Conservation (phyloP, 2,797 vertebrate species). For the Trachops cirrhosus region DNA sequence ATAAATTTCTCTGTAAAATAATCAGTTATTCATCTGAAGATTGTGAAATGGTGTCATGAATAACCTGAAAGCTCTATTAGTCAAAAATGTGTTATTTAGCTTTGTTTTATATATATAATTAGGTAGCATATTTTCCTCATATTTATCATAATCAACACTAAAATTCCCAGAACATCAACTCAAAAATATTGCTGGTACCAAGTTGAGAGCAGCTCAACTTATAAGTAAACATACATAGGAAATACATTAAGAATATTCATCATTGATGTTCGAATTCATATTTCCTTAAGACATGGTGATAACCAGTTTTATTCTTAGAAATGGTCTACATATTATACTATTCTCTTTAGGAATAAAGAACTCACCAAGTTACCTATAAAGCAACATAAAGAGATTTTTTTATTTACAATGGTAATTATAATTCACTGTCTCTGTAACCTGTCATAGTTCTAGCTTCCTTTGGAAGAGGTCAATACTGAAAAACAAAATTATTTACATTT, state of each 20-base stretch:
- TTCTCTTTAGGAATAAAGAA: conserved; percentile 46
- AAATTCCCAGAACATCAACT: conserved; percentile 27
- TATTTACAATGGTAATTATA: conserved; percentile 21
- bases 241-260: conserved; percentile 17
- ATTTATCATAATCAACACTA: not conserved
- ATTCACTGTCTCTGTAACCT: not conserved
- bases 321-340: not conserved
- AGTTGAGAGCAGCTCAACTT: conserved; percentile 17
- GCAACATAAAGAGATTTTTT: conserved; percentile 23
- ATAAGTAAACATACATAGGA: conserved; percentile 35
- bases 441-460: conserved; percentile 1
- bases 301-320: conserved; percentile 23
- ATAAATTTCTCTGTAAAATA: conserved; percentile 17
- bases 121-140: conserved; percentile 3
- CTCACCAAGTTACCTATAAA: not conserved
- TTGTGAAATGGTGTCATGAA: not conserved
- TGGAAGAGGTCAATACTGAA: not conserved
- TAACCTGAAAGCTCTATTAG: conserved; percentile 30
- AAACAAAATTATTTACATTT: not conserved
- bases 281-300: not conserved
- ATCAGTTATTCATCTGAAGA: not conserved
- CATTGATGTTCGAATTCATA: not conserved
- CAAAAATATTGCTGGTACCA: not conserved
- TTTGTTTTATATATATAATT: not conserved
- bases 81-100: conserved; percentile 5